Evolutionary conservation across 37 sponge, comb jelly and placozoan genomes (phyloP), one percentile per base, ranked within the genome.

Genomic region (Aphrocallistes beatrix): DNA sequence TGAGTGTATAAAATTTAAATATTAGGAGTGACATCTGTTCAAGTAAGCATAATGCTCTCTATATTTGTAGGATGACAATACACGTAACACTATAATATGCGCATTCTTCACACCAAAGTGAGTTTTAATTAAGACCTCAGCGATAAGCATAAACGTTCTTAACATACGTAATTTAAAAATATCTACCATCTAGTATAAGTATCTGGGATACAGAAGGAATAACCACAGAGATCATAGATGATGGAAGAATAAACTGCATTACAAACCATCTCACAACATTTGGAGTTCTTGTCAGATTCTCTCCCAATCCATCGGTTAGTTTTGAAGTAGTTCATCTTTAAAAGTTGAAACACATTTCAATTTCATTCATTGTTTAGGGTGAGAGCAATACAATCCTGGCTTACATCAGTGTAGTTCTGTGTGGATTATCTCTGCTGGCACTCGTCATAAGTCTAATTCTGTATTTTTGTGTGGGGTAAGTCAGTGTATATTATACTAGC

Each of bases 401-500:
- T 32, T 60, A 60, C 75, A 60, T 60, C 75, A 60, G 75, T 60
- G 75, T 28, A 60, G 75, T 60, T 32, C 75, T 60, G 34, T 60
- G 75, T 60, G 75, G 8, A 8, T 30, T 60, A 1, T 60, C 75
- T 32, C 34, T 60, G 34, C 3, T 28, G 6, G 34, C 75, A 60
- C 34, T 60, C 3, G 17, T 28, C 75, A 60, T 28, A 8, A 32
- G 28, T 32, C 32, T 28, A 19, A 3, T 60, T 25, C 21, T 60
- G n/a, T 60, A 60, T 30, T 1, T 13, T 32, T 60, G 75, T 30
- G n/a, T 60, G 6, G 75, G 75, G 75, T 60, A 60, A 60, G 75
- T 19, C n/a, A n/a, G n/a, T n/a, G n/a, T n/a, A n/a, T n/a, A n/a
- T n/a, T n/a, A n/a, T n/a, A n/a, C n/a, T n/a, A n/a, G n/a, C n/a